phyloP scores from a whole-genome alignment of 2,888 invertebrate genomes.

The Scaptomyza reducta region DNA sequence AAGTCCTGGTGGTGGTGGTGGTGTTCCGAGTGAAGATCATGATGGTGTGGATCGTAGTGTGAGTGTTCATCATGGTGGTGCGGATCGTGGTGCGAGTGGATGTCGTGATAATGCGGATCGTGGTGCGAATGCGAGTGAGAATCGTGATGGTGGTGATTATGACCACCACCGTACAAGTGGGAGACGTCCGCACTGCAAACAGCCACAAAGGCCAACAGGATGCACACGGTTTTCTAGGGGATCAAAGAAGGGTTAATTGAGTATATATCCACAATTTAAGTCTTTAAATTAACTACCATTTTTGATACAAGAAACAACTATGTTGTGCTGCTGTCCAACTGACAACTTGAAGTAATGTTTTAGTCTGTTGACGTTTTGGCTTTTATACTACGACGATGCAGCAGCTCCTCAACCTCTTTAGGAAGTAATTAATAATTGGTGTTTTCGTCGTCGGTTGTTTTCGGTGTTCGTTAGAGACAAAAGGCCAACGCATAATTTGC shows the following conservation, averaged over 20 bases:
- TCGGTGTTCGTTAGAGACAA: conserved; percentile 29
- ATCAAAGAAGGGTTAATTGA: too few species aligned
- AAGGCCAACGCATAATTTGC: conserved; percentile 60
- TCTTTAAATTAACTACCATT: conserved; percentile 50
- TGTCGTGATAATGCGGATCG: conserved; percentile 32
- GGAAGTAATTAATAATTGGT: conserved; percentile 57
- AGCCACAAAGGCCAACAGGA: conserved; percentile 57
- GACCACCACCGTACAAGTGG: conserved; percentile 54
- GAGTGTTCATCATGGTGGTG: conserved; percentile 48
- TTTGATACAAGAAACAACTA: conserved; percentile 8
- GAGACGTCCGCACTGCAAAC: conserved; percentile 63
- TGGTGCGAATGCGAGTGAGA: conserved; percentile 32
- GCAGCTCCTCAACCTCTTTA: conserved; percentile 23
- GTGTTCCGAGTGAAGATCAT: conserved; percentile 32
- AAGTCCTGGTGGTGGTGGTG: conserved; percentile 30
- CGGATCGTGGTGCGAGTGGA: conserved; percentile 44
- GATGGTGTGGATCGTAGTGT: conserved; percentile 5
- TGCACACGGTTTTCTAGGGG: conserved; percentile 49
- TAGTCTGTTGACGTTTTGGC: conserved; percentile 37
- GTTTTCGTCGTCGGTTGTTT: conserved; percentile 6
- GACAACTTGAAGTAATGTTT: conserved; percentile 52
- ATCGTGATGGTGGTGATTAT: conserved; percentile 50
- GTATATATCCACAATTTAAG: background rate
- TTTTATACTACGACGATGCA: conserved; percentile 61
- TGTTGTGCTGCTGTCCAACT: conserved; percentile 58